Percentiles rank a stretch among this genome's conserved stretches.
These are phyloP conservation scores for Amiota minor DNA, from an alignment of 2,888 invertebrate species.

Conservation along the genomic window DNA sequence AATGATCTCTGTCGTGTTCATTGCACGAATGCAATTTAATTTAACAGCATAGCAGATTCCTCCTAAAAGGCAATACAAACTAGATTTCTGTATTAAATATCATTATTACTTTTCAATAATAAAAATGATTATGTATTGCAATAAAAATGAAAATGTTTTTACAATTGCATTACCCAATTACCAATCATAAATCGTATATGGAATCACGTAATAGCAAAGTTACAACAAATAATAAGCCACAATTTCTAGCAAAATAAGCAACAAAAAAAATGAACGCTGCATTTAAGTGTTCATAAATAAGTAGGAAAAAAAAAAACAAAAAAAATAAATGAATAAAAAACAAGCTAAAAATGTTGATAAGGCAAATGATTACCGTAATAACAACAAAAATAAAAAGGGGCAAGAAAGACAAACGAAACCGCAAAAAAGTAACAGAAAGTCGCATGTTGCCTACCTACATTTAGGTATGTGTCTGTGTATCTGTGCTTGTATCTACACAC, in stretches of 20 bases:
- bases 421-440: too few species aligned
- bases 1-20: too few species aligned
- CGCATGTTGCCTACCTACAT: too few species aligned
- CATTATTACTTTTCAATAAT: too few species aligned
- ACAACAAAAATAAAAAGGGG: not conserved
- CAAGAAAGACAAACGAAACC: too few species aligned
- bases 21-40: too few species aligned
- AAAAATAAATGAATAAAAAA: constrained; percentile 35
- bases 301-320: constrained; percentile 11
- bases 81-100: too few species aligned
- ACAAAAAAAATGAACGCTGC: constrained; percentile 52
- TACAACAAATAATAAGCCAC: constrained; percentile 11
- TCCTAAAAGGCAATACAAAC: too few species aligned
- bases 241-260: not conserved
- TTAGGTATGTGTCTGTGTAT: constrained; percentile 7
- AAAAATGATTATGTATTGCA: not conserved
- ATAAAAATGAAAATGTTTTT: not conserved
- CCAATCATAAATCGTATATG: constrained; percentile 62
- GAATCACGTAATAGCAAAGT: constrained; percentile 52
- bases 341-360: too few species aligned
- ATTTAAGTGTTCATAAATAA: constrained; percentile 9
- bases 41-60: too few species aligned
- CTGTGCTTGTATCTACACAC: constrained; percentile 17
- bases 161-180: constrained; percentile 60
- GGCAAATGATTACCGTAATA: too few species aligned